Evolutionary conservation across 2,113 vertebrate genomes (phyloP).

Genomic region (Myotis lucifugus): DNA sequence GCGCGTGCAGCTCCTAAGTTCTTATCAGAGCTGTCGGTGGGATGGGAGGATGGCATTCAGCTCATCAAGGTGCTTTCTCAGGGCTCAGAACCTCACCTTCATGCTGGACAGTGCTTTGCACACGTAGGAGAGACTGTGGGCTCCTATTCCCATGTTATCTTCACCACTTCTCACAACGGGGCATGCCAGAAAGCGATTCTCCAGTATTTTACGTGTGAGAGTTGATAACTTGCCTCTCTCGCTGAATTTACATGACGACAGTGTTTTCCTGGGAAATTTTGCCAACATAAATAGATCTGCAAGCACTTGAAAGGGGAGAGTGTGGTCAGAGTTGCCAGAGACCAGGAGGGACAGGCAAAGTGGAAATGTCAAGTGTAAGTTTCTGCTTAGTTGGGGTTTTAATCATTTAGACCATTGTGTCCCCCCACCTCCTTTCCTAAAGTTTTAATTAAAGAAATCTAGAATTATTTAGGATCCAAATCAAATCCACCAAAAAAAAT

Average conservation of each 20-base stretch:
- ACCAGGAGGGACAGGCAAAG: constrained; percentile 70
- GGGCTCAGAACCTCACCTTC: constrained; percentile 27
- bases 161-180: background rate
- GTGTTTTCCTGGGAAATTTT: constrained; percentile 66
- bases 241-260: constrained; percentile 64
- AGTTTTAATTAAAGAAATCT: constrained; percentile 56
- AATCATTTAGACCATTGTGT: constrained; percentile 42
- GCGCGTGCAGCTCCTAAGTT: constrained; percentile 42
- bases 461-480: constrained; percentile 52
- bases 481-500: constrained; percentile 52
- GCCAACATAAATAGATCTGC: constrained; percentile 67
- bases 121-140: background rate
- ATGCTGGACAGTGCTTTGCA: background rate
- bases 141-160: background rate
- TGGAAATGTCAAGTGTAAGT: constrained; percentile 59
- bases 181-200: constrained; percentile 37
- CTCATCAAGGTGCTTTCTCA: background rate
- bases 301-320: constrained; percentile 71
- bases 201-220: constrained; percentile 3
- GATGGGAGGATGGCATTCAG: background rate
- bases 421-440: background rate
- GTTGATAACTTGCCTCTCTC: constrained; percentile 62
- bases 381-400: constrained; percentile 56
- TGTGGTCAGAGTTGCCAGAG: constrained; percentile 74
- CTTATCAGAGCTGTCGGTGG: background rate